Base-by-base conservation (phyloP, 1,140 invertebrate species). In the Bemisia tabaci region DNA sequence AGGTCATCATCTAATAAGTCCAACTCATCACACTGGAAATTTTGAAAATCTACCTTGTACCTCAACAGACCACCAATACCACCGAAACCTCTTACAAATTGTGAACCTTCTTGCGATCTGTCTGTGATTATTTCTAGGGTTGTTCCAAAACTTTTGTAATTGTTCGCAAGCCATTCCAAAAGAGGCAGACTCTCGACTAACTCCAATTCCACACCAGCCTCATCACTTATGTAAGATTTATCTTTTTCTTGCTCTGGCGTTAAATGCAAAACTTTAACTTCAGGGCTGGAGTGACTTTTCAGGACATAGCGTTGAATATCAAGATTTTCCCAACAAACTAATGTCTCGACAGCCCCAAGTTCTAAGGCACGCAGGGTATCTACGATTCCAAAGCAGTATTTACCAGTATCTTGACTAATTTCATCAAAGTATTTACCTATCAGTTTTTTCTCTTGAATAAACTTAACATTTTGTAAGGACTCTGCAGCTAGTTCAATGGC, bases 291-390 rank as follows among this genome's bases (percentile, higher is more conserved):
- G 75, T 96, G 92, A 75, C 96, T 97, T 78, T 97, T 98, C 66
- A 99, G 79, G 64, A 96, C 90, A 76, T 97, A 98, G 80, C 96
- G 83, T 79, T 92, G 90, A 75, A 98, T 98, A 78, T 99, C 97
- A 70, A 99, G 85, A 81, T 99, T 99, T 79, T 99, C 97, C 97
- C 97, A 99, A 77, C 95, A 97, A 76, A 99, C 99, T 61, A 99
- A 84, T 1, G 92, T 99, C 82, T 99, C 97, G 22, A 99, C 95
- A 24, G 95, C 91, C 68, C 97, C 97, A 77, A 98, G 86, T 80
- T 99, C 97, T 68, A 99, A 80, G 12, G 94, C 96, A 78, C 92
- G 86, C 67, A 99, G 80, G 0, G 97, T 99, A 76, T 99, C 96
- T 74, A 95, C 93, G n/a, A 99, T 95, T 71, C 97, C 97, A 79